Conservation (phyloP, 2,888 invertebrate species). For the Glaucopsyche alexis region DNA sequence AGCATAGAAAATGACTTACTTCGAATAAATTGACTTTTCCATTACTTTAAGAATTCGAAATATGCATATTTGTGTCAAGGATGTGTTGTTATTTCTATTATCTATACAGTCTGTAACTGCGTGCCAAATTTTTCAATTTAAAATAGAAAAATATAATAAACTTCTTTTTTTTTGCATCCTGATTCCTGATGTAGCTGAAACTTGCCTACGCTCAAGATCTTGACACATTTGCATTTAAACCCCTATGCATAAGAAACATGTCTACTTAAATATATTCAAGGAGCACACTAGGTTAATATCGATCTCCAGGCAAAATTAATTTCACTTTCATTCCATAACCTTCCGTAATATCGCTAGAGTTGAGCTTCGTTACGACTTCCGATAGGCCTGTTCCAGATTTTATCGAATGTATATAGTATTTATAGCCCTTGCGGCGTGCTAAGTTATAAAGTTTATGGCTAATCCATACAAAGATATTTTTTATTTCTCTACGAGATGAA, state of each 20-base stretch:
- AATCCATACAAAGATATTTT: neutral
- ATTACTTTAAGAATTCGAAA: neutral
- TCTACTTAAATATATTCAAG: neutral
- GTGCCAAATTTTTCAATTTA: slow-evolving; percentile 1
- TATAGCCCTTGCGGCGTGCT: neutral
- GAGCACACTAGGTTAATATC: neutral
- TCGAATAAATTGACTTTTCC: neutral
- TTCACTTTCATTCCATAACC: slow-evolving; percentile 14
- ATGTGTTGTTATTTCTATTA: neutral
- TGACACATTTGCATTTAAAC: neutral
- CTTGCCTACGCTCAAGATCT: neutral
- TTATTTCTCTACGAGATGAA: neutral
- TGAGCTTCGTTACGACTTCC: neutral
- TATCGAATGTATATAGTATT: neutral
- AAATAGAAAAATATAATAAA: neutral
- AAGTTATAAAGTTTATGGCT: neutral
- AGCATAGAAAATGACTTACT: neutral
- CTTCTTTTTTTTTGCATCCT: too few relatives aligned
- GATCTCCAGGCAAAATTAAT: neutral
- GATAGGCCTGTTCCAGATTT: slow-evolving; percentile 2
- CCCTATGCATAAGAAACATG: neutral
- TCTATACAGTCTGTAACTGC: neutral
- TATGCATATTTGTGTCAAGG: neutral
- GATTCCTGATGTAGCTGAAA: neutral
- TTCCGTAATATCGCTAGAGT: neutral